Percentiles rank a stretch among this genome's conserved stretches.
Conservation (phyloP, 2,888 invertebrate genomes). For the Drosophila kuntzei region DNA sequence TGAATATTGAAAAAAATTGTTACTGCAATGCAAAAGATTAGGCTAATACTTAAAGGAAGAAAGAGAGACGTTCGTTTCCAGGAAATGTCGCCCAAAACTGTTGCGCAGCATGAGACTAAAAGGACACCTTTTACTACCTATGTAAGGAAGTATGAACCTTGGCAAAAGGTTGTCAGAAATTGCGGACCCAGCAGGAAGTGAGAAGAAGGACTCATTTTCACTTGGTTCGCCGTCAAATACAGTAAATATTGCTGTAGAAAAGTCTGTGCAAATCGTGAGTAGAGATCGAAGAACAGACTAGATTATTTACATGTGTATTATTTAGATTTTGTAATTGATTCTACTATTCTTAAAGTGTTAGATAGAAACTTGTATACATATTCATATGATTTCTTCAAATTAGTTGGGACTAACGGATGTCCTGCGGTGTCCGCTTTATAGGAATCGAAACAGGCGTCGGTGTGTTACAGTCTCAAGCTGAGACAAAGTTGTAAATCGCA, state of each 20-base stretch:
- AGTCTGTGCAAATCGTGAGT: background rate
- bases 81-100: conserved; percentile 44
- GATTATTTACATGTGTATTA: background rate
- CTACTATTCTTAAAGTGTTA: background rate
- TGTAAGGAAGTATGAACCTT: conserved; percentile 32
- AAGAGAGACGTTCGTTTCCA: conserved; percentile 29
- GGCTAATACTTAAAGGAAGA: conserved; percentile 7
- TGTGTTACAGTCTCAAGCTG: conserved; percentile 61
- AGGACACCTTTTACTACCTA: conserved; percentile 46
- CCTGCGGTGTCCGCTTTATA: conserved; percentile 62
- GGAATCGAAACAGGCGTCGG: conserved; percentile 46
- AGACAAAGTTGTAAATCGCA: conserved; percentile 64
- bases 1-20: conserved; percentile 11
- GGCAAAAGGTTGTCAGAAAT: conserved; percentile 45
- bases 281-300: background rate
- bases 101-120: conserved; percentile 68
- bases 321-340: conserved; percentile 2
- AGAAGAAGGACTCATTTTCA: conserved; percentile 27
- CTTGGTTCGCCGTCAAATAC: conserved; percentile 14
- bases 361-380: background rate
- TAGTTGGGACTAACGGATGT: conserved; percentile 45
- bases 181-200: conserved; percentile 60
- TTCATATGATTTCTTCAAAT: conserved; percentile 23
- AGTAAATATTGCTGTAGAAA: conserved; percentile 5
- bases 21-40: conserved; percentile 6